Evolutionary conservation across 2,888 invertebrate genomes (phyloP).

Genomic region (Trypoxylon attenuatum): DNA sequence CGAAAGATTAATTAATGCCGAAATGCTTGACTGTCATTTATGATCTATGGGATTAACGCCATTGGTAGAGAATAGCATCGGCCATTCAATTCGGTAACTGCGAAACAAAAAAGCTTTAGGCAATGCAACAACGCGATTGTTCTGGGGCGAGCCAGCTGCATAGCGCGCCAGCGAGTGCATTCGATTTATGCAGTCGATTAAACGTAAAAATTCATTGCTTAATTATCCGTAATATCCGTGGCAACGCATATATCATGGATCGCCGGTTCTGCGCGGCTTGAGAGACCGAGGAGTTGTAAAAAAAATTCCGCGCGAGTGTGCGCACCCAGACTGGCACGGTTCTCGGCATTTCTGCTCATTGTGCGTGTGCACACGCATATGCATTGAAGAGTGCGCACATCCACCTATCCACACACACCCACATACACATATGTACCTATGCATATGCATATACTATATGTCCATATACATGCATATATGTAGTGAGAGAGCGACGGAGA

Average conservation of each 20-base stretch:
- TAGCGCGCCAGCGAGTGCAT: slow-evolving; percentile 37
- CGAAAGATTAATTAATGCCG: too few relatives aligned
- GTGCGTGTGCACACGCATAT: not conserved
- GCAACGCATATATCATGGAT: slow-evolving; percentile 53
- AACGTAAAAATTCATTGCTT: slow-evolving; percentile 51
- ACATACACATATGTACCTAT: slow-evolving; percentile 11
- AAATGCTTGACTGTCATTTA: too few relatives aligned
- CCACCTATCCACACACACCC: slow-evolving; percentile 27
- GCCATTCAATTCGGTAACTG: not conserved
- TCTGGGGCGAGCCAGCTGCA: slow-evolving; percentile 25
- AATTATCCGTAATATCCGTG: slow-evolving; percentile 55
- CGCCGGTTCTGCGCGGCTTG: slow-evolving; percentile 41
- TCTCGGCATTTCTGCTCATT: not conserved
- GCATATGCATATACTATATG: not conserved
- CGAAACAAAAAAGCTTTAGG: slow-evolving; percentile 24
- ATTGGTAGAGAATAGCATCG: too few relatives aligned
- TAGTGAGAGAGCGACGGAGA: slow-evolving; percentile 3
- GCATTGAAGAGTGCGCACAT: too few relatives aligned
- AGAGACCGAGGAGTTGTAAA: slow-evolving; percentile 41
- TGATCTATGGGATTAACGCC: too few relatives aligned
- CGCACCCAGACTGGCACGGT: not conserved
- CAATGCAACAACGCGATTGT: slow-evolving; percentile 31
- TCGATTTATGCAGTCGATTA: slow-evolving; percentile 48
- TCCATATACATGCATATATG: not conserved
- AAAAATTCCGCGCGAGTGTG: slow-evolving; percentile 37